phyloP scores from a whole-genome alignment of 2,113 vertebrate species.

The Pyxicephalus adspersus region DNA sequence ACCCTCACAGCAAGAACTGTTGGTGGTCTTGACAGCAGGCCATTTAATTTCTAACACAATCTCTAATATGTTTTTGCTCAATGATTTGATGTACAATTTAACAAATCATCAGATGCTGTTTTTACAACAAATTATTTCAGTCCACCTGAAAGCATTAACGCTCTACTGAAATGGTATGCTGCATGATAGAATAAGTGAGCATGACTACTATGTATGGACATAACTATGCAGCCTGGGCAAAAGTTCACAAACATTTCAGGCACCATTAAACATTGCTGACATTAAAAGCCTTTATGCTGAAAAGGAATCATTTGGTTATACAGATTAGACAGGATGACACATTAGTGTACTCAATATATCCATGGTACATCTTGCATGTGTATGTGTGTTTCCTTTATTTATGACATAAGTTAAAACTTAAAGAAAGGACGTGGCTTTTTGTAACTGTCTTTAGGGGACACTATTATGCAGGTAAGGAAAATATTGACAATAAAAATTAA shows the following conservation, averaged over 20 bases:
- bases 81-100: background rate
- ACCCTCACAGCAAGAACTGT: no score
- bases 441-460: background rate
- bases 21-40: no score
- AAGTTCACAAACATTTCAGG: slow-evolving; percentile 35
- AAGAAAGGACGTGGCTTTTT: background rate
- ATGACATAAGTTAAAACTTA: background rate
- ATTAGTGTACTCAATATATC: slow-evolving; percentile 2
- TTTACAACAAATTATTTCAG: background rate
- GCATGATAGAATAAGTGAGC: slow-evolving; percentile 13
- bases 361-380: background rate
- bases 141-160: slow-evolving; percentile 18
- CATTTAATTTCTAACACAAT: background rate
- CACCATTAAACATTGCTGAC: slow-evolving; percentile 34
- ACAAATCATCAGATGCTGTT: background rate
- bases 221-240: slow-evolving; percentile 31
- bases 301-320: slow-evolving; percentile 12
- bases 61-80: background rate
- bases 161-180: slow-evolving; percentile 15
- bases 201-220: slow-evolving; percentile 39
- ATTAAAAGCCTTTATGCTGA: slow-evolving; percentile 42
- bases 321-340: slow-evolving; percentile 12
- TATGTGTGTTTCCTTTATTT: background rate
- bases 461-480: no score
- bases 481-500: no score